Conservation (phyloP, 2,113 vertebrate genomes). For the Ariopsis seemanni region DNA sequence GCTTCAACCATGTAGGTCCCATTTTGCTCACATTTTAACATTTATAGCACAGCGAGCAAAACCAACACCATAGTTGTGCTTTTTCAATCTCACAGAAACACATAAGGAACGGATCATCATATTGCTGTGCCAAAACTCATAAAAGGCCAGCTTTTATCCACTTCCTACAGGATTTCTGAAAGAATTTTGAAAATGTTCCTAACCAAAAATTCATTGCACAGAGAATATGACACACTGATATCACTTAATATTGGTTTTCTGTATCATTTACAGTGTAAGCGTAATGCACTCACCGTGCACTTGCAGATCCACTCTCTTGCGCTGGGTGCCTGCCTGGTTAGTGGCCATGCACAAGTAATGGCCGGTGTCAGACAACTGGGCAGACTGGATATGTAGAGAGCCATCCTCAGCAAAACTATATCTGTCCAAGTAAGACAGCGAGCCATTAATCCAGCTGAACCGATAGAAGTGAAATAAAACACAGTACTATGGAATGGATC, state of each 20-base stretch:
- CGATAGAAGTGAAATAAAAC: neutral
- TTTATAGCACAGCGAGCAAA: neutral
- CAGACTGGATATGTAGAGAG: constrained; percentile 81
- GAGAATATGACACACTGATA: neutral
- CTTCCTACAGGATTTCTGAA: neutral
- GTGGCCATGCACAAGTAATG: constrained; percentile 92
- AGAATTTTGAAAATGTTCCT: neutral
- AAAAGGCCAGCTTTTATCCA: neutral
- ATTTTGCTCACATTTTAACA: neutral
- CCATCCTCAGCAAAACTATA: constrained; percentile 80
- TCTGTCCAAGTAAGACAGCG: constrained; percentile 65
- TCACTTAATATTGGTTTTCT: neutral
- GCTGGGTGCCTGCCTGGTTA: constrained; percentile 85
- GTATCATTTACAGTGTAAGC: constrained; percentile 1
- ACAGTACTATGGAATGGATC: neutral
- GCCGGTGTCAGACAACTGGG: constrained; percentile 82
- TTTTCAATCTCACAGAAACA: neutral
- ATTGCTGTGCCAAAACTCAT: neutral
- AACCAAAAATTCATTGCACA: neutral
- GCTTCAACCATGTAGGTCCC: neutral
- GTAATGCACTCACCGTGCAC: constrained; percentile 79
- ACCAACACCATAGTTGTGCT: neutral
- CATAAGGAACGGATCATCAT: neutral
- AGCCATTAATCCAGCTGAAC: neutral
- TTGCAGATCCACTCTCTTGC: constrained; percentile 82